phyloP scores from a whole-genome alignment of 2,888 invertebrate species.

The Melangyna quadrimaculata region DNA sequence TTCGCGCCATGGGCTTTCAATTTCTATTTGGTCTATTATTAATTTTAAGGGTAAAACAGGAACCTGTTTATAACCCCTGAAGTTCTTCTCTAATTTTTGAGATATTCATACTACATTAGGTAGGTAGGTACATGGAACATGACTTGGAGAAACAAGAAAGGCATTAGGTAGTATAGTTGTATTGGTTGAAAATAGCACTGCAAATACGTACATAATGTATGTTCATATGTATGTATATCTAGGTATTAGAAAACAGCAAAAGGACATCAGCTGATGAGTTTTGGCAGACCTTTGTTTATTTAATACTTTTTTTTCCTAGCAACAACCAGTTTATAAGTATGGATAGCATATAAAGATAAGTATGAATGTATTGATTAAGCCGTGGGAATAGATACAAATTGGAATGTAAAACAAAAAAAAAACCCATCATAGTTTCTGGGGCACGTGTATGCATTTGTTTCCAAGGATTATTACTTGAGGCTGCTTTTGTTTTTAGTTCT shows the following conservation, averaged over 20 bases:
- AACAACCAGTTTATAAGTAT: constrained; percentile 35
- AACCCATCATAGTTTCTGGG: constrained; percentile 22
- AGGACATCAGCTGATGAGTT: constrained; percentile 49
- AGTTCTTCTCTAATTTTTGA: not conserved
- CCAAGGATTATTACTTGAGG: constrained; percentile 42
- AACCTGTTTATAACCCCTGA: constrained; percentile 13
- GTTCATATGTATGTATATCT: no score
- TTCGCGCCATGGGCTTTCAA: constrained; percentile 1
- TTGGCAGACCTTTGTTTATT: not conserved
- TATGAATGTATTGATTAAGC: constrained; percentile 47
- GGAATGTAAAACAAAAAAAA: constrained; percentile 12
- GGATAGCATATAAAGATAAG: not conserved
- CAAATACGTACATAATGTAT: no score
- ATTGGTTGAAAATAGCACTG: constrained; percentile 19
- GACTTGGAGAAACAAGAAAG: not conserved
- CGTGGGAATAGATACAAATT: constrained; percentile 23
- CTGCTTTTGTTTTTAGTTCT: not conserved
- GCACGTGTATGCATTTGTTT: constrained; percentile 51
- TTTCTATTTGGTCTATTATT: constrained; percentile 9
- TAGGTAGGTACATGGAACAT: not conserved
- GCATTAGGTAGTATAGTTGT: not conserved
- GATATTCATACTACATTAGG: not conserved
- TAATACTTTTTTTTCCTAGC: not conserved
- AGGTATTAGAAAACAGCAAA: constrained; percentile 22
- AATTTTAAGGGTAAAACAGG: constrained; percentile 8